Base-by-base conservation (phyloP, 2,888 invertebrate species). In the Notodonta ziczac region DNA sequence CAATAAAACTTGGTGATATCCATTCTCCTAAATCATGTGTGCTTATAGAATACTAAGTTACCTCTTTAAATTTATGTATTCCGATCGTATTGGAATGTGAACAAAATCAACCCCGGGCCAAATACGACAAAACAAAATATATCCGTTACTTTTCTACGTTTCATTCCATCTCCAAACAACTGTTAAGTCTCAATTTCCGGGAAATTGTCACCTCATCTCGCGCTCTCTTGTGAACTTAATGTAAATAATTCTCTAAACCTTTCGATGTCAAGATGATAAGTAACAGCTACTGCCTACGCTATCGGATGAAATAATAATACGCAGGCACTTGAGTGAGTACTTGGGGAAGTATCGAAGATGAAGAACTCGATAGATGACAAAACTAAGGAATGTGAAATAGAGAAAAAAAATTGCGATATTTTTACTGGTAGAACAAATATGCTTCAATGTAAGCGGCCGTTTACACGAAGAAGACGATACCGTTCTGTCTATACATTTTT, bases 211-310 rank as follows among this genome's bases (percentile, higher is more conserved):
- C 44, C 24, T 24, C 44, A 42, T 8, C 56, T 68, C 61, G 48
- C 42, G 62, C 56, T 52, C 58, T 62, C 70, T 77, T 60, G 46
- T 63, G 58, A 68, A 66, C 56, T 59, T 60, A 63, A 65, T 59
- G 62, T 72, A 72, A 77, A 74, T 67, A 72, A 62, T 69, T 66
- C 72, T 73, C 70, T 57, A 66, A 70, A 72, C 63, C 66, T 74
- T 78, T 67, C 55, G 62, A 70, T 69, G 73, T 72, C 70, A 70
- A 78, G 67, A 63, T 76, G 76, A 78, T 73, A 73, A 61, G 62
- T 62, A 73, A 70, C 70, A 67, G 78, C 82, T 81, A 78, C 84
- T 81, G 65, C 84, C 83, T 82, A 86, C 83, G 78, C 84, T 76
- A 81, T 79, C 74, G 70, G 62, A 75, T 63, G 69, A 76, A 74